phyloP scores from a whole-genome alignment of 1,140 invertebrate species.

The Magallana ariakensis region DNA sequence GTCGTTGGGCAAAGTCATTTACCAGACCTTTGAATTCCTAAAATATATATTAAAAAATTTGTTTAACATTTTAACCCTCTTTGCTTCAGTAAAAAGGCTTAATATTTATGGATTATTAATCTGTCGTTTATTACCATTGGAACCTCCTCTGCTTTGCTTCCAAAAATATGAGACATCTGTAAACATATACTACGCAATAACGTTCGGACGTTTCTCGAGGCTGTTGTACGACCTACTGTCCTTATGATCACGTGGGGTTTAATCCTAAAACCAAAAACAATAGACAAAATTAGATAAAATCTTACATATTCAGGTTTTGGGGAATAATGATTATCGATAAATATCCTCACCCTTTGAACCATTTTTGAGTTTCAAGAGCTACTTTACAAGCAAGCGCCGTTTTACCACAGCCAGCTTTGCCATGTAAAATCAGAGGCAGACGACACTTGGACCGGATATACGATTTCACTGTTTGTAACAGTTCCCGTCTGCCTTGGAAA shows the following conservation, averaged over 20 bases:
- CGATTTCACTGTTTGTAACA: conserved; percentile 76
- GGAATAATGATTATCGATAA: not conserved
- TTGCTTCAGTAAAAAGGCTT: not conserved
- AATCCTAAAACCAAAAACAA: conserved; percentile 49
- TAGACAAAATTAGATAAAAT: not conserved
- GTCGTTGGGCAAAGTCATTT: not conserved
- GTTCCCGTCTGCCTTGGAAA: conserved; percentile 76
- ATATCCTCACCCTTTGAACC: conserved; percentile 80
- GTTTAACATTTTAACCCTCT: not conserved
- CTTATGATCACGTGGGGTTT: conserved; percentile 80
- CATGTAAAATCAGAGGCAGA: conserved; percentile 86
- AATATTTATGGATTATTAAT: not conserved
- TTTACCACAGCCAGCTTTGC: conserved; percentile 89
- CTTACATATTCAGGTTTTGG: not conserved
- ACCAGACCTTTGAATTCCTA: conserved; percentile 22
- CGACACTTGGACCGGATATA: conserved; percentile 84
- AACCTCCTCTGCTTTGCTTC: conserved; percentile 77
- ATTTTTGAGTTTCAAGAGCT: conserved; percentile 84
- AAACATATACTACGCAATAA: conserved; percentile 70
- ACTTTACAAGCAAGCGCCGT: conserved; percentile 87
- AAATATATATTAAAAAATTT: not conserved
- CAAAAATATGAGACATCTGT: conserved; percentile 71
- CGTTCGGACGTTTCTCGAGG: conserved; percentile 82
- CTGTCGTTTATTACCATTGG: conserved; percentile 77
- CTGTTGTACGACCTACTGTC: conserved; percentile 83